Evolutionary conservation across 2,888 invertebrate genomes (phyloP).

Genomic region (Sinelater perroti): DNA sequence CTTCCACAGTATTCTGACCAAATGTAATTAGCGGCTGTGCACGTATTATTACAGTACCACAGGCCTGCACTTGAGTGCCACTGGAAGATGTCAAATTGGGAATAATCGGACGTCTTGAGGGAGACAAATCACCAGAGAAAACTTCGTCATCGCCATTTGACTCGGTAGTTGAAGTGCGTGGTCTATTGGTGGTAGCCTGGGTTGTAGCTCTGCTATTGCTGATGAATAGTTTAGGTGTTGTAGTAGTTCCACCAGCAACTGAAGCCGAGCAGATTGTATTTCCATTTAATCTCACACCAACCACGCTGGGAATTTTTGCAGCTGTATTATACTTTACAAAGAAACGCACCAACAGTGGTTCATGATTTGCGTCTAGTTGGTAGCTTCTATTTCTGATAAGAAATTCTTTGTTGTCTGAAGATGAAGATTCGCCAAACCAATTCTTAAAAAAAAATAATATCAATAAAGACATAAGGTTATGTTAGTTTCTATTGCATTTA

Average conservation of each 20-base stretch:
- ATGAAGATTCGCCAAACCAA: constrained; percentile 66
- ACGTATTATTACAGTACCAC: constrained; percentile 63
- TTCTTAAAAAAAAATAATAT: constrained; percentile 52
- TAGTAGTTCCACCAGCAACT: background rate
- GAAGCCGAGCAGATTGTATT: constrained; percentile 64
- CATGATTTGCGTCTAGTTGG: constrained; percentile 64
- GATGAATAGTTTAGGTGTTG: constrained; percentile 4
- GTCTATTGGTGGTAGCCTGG: background rate
- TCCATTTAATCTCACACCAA: constrained; percentile 66
- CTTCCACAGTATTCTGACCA: constrained; percentile 67
- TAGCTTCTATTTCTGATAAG: constrained; percentile 68
- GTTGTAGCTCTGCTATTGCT: constrained; percentile 1
- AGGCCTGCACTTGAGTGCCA: constrained; percentile 28
- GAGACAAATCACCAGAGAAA: constrained; percentile 47
- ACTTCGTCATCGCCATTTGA: constrained; percentile 18
- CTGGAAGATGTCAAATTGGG: constrained; percentile 16
- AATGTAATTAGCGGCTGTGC: constrained; percentile 68
- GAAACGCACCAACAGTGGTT: constrained; percentile 66
- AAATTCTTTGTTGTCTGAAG: constrained; percentile 67
- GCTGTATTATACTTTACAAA: constrained; percentile 68
- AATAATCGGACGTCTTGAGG: constrained; percentile 25
- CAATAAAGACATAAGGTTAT: too few relatives aligned
- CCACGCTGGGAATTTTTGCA: constrained; percentile 62
- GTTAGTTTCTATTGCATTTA: too few relatives aligned
- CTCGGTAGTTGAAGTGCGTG: background rate